These are phyloP conservation scores for Hippolais icterina DNA, from an alignment of 2,113 vertebrate genomes.

Conservation along the genomic window DNA sequence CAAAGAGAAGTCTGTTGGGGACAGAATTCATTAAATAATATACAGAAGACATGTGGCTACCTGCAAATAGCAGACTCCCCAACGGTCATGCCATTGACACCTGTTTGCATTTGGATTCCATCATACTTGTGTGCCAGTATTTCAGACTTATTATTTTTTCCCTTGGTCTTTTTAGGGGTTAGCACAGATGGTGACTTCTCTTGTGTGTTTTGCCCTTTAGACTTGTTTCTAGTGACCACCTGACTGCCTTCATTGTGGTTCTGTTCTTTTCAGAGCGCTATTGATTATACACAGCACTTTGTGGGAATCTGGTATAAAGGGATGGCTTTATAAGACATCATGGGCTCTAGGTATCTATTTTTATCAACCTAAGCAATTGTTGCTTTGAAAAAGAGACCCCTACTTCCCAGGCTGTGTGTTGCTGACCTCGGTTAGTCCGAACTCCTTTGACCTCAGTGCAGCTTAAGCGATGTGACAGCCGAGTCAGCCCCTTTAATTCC, in stretches of 20 bases:
- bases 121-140: background rate
- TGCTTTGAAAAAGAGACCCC: conserved; percentile 13
- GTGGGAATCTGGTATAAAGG: background rate
- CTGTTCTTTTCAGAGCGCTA: background rate
- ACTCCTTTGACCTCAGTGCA: conserved; percentile 36
- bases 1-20: background rate
- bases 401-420: background rate
- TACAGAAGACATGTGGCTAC: background rate
- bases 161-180: background rate
- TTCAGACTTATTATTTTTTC: background rate
- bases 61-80: background rate
- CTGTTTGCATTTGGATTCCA: conserved; percentile 7
- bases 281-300: background rate
- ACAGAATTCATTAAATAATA: background rate
- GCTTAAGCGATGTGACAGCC: conserved; percentile 50
- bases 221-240: background rate
- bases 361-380: conserved; percentile 2
- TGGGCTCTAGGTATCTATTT: conserved; percentile 5
- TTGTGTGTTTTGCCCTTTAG: background rate
- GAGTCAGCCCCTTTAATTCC: conserved; percentile 63
- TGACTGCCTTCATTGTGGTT: background rate
- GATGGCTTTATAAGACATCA: background rate
- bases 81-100: background rate
- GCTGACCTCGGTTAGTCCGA: conserved; percentile 13
- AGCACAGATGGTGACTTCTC: background rate